Percentiles rank a stretch among this genome's conserved stretches.
Conservation (phyloP, 1,140 invertebrate genomes). For the Drosophila kurseongensis region DNA sequence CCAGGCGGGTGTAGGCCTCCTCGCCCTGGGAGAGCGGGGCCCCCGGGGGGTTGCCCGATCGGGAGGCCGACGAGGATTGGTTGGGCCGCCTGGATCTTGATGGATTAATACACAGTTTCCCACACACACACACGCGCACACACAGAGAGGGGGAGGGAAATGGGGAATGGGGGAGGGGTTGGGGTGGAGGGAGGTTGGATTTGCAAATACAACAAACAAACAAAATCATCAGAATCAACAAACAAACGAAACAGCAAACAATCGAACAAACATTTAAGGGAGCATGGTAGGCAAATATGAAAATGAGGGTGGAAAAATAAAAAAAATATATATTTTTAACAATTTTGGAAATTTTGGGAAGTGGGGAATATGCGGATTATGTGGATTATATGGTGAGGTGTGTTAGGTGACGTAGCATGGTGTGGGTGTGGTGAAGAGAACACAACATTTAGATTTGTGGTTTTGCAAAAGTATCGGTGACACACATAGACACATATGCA, state of each 20-base stretch:
- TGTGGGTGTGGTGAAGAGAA: slow-evolving; percentile 19
- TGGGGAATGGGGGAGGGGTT: slow-evolving; percentile 9
- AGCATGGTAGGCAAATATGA: slow-evolving; percentile 5
- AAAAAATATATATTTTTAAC: slow-evolving; percentile 8
- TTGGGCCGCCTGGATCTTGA: slow-evolving; percentile 84
- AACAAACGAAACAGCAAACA: slow-evolving; percentile 14
- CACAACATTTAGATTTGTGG: slow-evolving; percentile 50
- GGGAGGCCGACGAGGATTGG: slow-evolving; percentile 74
- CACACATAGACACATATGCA: slow-evolving; percentile 40
- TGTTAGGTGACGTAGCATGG: slow-evolving; percentile 25
- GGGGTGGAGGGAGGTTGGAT: not conserved
- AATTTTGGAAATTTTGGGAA: not conserved
- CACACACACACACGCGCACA: slow-evolving; percentile 49
- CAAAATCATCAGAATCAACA: slow-evolving; percentile 23
- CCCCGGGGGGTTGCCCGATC: slow-evolving; percentile 62
- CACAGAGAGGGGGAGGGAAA: slow-evolving; percentile 22
- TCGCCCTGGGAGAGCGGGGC: slow-evolving; percentile 87
- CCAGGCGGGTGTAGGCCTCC: slow-evolving; percentile 95
- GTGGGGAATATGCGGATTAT: not conserved
- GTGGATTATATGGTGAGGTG: not conserved
- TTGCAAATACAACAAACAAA: slow-evolving; percentile 25
- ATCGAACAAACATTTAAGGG: slow-evolving; percentile 41
- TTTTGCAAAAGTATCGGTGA: slow-evolving; percentile 34
- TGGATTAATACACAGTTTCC: slow-evolving; percentile 81
- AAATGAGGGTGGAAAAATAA: slow-evolving; percentile 1